Conservation (phyloP, 2,797 vertebrate genomes). For the Parotocinclus haroldoi region DNA sequence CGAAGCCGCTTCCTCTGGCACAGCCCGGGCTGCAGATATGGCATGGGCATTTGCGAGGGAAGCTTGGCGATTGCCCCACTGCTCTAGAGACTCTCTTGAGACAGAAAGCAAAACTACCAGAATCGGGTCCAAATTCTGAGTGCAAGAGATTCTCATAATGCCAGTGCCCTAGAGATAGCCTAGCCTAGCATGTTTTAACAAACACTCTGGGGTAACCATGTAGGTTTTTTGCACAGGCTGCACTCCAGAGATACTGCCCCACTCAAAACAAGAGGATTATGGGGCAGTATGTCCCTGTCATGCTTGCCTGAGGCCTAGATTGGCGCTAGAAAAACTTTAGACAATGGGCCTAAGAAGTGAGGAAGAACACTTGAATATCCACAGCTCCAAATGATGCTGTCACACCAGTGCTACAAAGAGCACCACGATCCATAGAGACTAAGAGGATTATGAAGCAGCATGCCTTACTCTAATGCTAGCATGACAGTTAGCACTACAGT, state of each 20-base stretch:
- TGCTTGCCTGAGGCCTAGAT: background rate
- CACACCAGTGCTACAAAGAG: background rate
- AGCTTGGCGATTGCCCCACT: slow-evolving; percentile 63
- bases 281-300: background rate
- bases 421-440: background rate
- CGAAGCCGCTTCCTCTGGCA: slow-evolving; percentile 21
- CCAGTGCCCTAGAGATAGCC: slow-evolving; percentile 25
- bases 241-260: slow-evolving; percentile 28
- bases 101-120: slow-evolving; percentile 68
- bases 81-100: slow-evolving; percentile 63
- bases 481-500: slow-evolving; percentile 8
- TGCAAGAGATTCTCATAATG: slow-evolving; percentile 25
- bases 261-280: slow-evolving; percentile 48
- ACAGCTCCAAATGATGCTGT: background rate
- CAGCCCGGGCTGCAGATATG: slow-evolving; percentile 52
- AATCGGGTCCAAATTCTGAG: slow-evolving; percentile 58
- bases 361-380: background rate
- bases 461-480: too few relatives aligned
- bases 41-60: slow-evolving; percentile 63
- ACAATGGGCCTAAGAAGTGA: slow-evolving; percentile 8
- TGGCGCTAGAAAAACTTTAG: slow-evolving; percentile 9
- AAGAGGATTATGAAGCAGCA: background rate
- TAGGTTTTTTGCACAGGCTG: slow-evolving; percentile 14
- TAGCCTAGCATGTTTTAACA: slow-evolving; percentile 15
- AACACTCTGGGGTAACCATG: background rate